Evolutionary conservation across 1,140 invertebrate genomes (phyloP).

Genomic region (Eurytemora carolleeae): DNA sequence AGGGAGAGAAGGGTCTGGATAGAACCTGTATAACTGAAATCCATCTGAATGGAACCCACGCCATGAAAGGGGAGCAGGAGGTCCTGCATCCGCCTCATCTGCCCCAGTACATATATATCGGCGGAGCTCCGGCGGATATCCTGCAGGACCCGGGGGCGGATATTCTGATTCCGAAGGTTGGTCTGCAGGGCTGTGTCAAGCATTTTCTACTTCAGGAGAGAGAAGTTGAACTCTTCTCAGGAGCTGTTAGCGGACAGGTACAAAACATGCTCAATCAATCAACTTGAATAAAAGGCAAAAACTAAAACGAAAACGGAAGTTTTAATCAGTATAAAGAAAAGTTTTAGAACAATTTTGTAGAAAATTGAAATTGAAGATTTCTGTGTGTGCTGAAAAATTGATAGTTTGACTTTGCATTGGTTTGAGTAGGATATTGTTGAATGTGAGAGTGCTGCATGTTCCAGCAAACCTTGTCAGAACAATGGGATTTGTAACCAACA

Average conservation of each 20-base stretch:
- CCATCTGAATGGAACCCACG: constrained; percentile 10
- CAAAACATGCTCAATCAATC: too few species aligned
- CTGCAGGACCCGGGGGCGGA: neutral
- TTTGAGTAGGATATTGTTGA: constrained; percentile 11
- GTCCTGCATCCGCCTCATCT: neutral
- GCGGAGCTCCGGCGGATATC: neutral
- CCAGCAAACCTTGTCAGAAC: constrained; percentile 7
- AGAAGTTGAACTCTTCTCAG: neutral
- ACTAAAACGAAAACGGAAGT: too few species aligned
- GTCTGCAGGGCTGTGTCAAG: neutral
- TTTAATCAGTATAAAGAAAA: too few species aligned
- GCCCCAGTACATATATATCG: neutral
- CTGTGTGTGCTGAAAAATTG: too few species aligned
- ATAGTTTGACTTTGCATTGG: too few species aligned
- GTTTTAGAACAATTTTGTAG: too few species aligned
- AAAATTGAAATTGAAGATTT: too few species aligned
- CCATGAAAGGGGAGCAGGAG: constrained; percentile 13
- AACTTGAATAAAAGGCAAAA: too few species aligned
- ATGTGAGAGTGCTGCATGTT: constrained; percentile 8
- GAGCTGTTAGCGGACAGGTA: neutral
- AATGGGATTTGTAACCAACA: constrained; percentile 11
- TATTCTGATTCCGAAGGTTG: neutral
- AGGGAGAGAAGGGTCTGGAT: too few species aligned
- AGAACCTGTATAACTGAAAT: too few species aligned
- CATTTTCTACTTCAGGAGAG: neutral